A percentile compares a stretch with the other conserved stretches of the same genome.
These are phyloP conservation scores for Falco punctatus DNA, from an alignment of 2,113 vertebrate species.

Conservation along the genomic window DNA sequence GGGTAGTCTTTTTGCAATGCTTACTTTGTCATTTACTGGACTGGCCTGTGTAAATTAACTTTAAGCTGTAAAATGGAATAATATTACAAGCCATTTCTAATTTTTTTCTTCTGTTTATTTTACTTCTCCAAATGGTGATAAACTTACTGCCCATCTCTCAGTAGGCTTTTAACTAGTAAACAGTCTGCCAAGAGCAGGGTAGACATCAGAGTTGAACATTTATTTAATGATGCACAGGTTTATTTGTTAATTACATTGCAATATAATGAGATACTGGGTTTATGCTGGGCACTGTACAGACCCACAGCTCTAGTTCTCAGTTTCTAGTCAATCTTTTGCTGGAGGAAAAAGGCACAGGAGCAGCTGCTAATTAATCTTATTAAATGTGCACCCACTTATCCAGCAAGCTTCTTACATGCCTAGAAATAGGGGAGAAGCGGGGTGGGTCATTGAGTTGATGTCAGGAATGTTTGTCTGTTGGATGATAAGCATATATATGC, in stretches of 20 bases:
- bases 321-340: neutral
- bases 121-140: neutral
- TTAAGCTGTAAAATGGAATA: neutral
- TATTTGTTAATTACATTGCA: neutral
- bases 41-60: neutral
- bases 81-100: neutral
- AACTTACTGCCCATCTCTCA: neutral
- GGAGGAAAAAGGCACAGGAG: neutral
- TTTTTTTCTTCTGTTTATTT: neutral
- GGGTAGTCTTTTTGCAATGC: neutral
- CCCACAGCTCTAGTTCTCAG: neutral
- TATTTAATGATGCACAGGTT: neutral
- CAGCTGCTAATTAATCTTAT: neutral
- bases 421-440: neutral
- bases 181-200: neutral
- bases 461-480: neutral
- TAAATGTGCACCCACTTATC: neutral
- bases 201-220: neutral
- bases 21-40: neutral
- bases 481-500: neutral
- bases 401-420: neutral
- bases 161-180: neutral
- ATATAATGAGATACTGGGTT: neutral
- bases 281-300: neutral
- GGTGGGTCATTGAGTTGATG: neutral